A percentile compares a stretch with the other conserved stretches of the same genome.
These are phyloP conservation scores for Carcharodon carcharias DNA, from an alignment of 2,797 vertebrate genomes.

Conservation along the genomic window DNA sequence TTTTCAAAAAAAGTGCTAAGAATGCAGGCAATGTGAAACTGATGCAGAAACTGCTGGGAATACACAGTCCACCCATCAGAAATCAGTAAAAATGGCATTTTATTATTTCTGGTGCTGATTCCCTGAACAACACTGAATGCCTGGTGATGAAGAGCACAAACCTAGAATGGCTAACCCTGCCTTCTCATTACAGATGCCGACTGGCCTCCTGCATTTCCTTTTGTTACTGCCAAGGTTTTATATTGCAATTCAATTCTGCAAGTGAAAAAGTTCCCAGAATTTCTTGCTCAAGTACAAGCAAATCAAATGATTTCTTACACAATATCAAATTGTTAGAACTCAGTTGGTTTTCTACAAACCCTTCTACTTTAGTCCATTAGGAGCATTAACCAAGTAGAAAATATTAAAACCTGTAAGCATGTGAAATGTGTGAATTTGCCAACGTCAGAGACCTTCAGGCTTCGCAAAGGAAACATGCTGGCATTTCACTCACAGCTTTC, in stretches of 20 bases:
- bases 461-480: not conserved
- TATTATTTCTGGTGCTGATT: not conserved
- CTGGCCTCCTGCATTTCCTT: not conserved
- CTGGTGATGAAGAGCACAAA: not conserved
- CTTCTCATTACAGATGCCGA: not conserved
- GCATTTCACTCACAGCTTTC: no score
- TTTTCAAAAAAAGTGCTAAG: not conserved
- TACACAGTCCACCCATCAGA: not conserved
- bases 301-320: not conserved
- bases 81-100: not conserved
- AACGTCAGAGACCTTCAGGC: no score
- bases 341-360: not conserved
- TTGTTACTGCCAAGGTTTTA: not conserved
- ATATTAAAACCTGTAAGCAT: not conserved
- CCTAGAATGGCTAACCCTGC: not conserved
- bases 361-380: no score
- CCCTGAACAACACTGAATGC: not conserved
- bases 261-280: not conserved
- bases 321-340: not conserved
- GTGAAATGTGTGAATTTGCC: not conserved
- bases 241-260: not conserved
- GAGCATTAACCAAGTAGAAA: not conserved
- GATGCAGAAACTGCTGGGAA: not conserved
- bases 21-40: not conserved
- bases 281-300: not conserved